Conservation (phyloP, 2,888 invertebrate genomes). For the Callyntrura guangdongensis region DNA sequence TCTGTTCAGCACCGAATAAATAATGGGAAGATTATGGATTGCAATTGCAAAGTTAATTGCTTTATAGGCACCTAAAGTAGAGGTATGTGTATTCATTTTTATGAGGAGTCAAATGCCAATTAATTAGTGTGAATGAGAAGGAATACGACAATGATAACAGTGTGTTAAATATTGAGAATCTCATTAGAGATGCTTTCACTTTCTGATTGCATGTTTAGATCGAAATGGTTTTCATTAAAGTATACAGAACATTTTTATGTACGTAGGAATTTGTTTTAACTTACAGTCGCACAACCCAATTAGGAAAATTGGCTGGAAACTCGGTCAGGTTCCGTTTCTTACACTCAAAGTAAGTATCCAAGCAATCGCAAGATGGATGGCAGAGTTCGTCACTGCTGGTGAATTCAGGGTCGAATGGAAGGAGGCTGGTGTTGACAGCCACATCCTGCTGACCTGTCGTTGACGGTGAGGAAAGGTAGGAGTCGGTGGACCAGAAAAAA, state of each 20-base stretch:
- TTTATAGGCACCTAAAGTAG: no score
- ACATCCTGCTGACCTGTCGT: conserved; percentile 56
- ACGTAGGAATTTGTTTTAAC: conserved; percentile 82
- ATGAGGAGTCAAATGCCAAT: background rate
- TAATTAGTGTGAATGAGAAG: background rate
- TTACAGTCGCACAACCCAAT: conserved; percentile 92
- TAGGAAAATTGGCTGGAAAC: conserved; percentile 91
- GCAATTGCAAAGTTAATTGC: no score
- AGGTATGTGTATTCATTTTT: no score
- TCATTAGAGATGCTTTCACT: background rate
- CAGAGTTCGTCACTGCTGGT: conserved; percentile 77
- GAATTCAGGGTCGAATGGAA: conserved; percentile 58
- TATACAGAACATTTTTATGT: background rate
- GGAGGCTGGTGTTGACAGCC: conserved; percentile 63
- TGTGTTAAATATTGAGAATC: background rate
- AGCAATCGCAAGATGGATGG: conserved; percentile 89
- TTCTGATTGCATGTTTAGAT: background rate
- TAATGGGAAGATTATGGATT: background rate
- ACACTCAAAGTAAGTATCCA: conserved; percentile 92
- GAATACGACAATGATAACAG: background rate
- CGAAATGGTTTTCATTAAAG: background rate
- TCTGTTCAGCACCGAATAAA: background rate
- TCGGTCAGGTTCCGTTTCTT: conserved; percentile 90
- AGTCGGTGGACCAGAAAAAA: conserved; percentile 67
- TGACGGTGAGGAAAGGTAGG: conserved; percentile 33